Evolutionary conservation across 2,888 invertebrate genomes (phyloP), one percentile per base, ranked within the genome.

Genomic region (Caenorhabditis doughertyi): DNA sequence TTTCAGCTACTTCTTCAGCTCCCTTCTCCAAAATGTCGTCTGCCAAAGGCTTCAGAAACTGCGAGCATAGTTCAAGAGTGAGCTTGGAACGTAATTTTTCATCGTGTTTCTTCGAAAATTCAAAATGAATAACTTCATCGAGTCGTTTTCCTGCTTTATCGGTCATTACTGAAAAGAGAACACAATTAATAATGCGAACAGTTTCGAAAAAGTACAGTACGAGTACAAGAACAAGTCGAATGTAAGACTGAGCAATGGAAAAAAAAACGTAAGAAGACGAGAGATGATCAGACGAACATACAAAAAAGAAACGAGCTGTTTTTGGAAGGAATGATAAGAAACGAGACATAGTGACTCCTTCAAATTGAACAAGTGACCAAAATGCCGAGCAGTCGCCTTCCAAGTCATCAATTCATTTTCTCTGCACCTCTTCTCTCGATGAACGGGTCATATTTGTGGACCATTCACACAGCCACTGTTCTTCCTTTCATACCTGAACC

Each of bases 121-220:
- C 76, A n/a, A 76, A 76, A 7, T 42, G 47, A 39, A 76, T 23
- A n/a, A 76, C 11, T 16, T 76, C 62, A 32, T 77, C 55, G 23
- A 77, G 21, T 2, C 77, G 77, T n/a, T 62, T 51, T 23, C 44
- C 68, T 8, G 55, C 23, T n/a, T 53, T 49, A n/a, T 18, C 25
- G 49, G 56, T 8, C 72, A 72, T 72, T 16, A 21, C 72, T 72
- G 62, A n/a, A 72, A 72, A 62, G 3, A 27, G 16, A 2, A 29
- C 13, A 5, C n/a, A 4, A n/a, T n/a, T n/a, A n/a, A n/a, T n/a
- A n/a, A n/a, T n/a, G n/a, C n/a, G n/a, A n/a, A n/a, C n/a, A n/a
- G n/a, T n/a, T n/a, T n/a, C n/a, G 42, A 42, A 42, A 13, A 16
- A 3, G 42, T 42, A 13, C 13, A 42, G 18, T 29, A 27, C 16